Percentiles rank a stretch among this genome's conserved stretches.
These are phyloP conservation scores for Odontomachus brunneus DNA, from an alignment of 1,140 invertebrate species.

Conservation along the genomic window DNA sequence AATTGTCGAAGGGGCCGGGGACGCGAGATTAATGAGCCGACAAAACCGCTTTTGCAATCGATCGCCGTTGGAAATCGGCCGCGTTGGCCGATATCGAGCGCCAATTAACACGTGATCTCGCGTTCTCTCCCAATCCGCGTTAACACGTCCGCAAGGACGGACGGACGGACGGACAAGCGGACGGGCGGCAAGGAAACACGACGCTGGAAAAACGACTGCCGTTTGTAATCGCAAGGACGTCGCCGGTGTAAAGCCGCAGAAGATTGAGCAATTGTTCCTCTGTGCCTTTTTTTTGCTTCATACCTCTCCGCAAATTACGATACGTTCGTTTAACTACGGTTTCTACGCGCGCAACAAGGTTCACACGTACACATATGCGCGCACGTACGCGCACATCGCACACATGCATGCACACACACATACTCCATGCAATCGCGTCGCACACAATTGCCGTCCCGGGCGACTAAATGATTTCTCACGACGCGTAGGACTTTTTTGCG, in stretches of 20 bases:
- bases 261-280: slow-evolving; percentile 27
- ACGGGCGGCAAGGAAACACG: neutral
- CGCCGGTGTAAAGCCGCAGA: slow-evolving; percentile 15
- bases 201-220: slow-evolving; percentile 31
- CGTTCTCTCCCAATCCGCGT: slow-evolving; percentile 37
- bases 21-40: slow-evolving; percentile 28
- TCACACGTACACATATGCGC: neutral
- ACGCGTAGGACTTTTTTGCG: slow-evolving; percentile 8
- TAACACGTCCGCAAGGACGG: slow-evolving; percentile 52
- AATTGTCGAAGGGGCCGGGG: slow-evolving; percentile 39
- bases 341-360: slow-evolving; percentile 20
- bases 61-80: slow-evolving; percentile 35
- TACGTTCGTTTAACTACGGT: slow-evolving; percentile 26
- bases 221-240: slow-evolving; percentile 56
- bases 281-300: slow-evolving; percentile 1
- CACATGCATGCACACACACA: neutral
- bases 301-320: slow-evolving; percentile 24
- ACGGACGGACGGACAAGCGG: neutral
- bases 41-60: slow-evolving; percentile 46
- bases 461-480: slow-evolving; percentile 35
- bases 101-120: slow-evolving; percentile 21
- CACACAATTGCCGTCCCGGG: neutral
- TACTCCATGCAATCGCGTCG: no score
- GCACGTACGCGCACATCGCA: no score
- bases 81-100: neutral